Evolutionary conservation across 2,888 invertebrate genomes (phyloP).

Genomic region (Lampropteryx suffumata): DNA sequence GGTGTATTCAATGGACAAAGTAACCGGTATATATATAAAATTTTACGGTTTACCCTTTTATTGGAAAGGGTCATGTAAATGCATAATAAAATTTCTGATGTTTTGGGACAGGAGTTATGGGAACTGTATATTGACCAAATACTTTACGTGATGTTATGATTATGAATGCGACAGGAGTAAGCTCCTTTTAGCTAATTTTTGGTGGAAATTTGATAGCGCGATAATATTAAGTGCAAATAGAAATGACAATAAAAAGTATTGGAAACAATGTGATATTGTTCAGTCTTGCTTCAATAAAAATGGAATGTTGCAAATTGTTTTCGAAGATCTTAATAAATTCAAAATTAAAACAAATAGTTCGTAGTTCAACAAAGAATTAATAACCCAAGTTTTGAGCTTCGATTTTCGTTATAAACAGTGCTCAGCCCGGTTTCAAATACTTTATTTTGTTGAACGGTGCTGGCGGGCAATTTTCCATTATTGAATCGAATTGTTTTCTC

Average conservation of each 20-base stretch:
- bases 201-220: too few species aligned
- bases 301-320: background rate
- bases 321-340: background rate
- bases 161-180: too few species aligned
- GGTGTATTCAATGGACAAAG: slow-evolving; percentile 75
- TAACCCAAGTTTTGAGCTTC: slow-evolving; percentile 57
- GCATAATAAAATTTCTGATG: slow-evolving; percentile 67
- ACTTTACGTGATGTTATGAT: slow-evolving; percentile 5
- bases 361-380: slow-evolving; percentile 43
- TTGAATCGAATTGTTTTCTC: slow-evolving; percentile 73
- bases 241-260: too few species aligned
- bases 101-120: slow-evolving; percentile 52
- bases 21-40: slow-evolving; percentile 73
- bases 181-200: too few species aligned
- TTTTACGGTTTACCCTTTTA: slow-evolving; percentile 76
- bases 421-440: slow-evolving; percentile 61
- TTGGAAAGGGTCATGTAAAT: slow-evolving; percentile 67
- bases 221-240: too few species aligned
- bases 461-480: slow-evolving; percentile 67
- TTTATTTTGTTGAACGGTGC: slow-evolving; percentile 66
- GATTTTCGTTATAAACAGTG: slow-evolving; percentile 66
- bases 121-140: slow-evolving; percentile 53
- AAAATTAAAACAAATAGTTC: slow-evolving; percentile 15
- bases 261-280: too few species aligned
- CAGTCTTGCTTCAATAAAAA: background rate